A percentile compares a stretch with the other conserved stretches of the same genome.
These are phyloP conservation scores for Muscicapa comitata DNA, from an alignment of 2,797 vertebrate genomes.

Conservation along the genomic window DNA sequence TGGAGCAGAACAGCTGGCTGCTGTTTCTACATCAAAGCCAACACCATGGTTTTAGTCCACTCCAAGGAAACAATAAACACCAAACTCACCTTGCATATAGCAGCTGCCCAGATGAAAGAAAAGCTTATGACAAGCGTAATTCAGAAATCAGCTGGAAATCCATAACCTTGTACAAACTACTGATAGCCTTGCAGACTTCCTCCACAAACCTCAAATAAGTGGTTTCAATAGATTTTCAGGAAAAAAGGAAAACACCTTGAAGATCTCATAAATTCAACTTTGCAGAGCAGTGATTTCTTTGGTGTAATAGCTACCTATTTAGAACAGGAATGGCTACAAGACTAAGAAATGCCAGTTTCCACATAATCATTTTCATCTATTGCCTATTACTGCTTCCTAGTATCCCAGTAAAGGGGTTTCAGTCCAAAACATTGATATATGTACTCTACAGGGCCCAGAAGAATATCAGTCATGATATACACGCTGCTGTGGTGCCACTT, in stretches of 20 bases:
- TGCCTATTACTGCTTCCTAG: background rate
- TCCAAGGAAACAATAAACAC: background rate
- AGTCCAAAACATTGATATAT: background rate
- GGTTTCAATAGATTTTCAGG: background rate
- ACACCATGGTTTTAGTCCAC: background rate
- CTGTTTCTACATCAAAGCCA: slow-evolving; percentile 10
- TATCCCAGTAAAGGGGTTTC: background rate
- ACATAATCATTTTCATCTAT: background rate
- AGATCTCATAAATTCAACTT: background rate
- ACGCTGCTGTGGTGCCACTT: background rate
- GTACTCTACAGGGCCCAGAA: background rate
- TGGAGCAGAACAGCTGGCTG: background rate
- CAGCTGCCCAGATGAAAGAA: background rate
- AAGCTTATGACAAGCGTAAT: background rate
- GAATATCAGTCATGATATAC: background rate
- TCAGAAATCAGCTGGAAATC: background rate
- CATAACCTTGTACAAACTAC: background rate
- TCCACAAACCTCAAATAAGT: background rate
- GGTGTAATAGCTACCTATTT: background rate
- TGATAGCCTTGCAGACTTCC: background rate
- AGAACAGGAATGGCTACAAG: background rate
- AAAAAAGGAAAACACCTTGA: background rate
- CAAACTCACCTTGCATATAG: background rate
- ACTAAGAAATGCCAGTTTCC: background rate
- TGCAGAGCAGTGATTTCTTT: background rate